Evolutionary conservation across 1,140 invertebrate species (phyloP).

Genomic region (Eufriesea mexicana): DNA sequence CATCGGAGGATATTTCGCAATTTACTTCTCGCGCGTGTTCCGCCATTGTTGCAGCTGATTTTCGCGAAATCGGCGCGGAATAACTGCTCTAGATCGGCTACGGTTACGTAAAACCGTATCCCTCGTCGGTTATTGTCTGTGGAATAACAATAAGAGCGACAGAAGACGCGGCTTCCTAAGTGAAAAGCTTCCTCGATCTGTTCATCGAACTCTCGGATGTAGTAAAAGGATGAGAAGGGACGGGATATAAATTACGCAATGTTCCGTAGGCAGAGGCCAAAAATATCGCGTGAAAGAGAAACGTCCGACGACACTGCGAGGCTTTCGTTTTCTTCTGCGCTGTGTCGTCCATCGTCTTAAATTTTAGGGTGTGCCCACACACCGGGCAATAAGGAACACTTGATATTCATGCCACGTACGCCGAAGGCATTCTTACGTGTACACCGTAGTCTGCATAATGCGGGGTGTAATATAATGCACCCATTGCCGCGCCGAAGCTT

Average conservation of each 20-base stretch:
- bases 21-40: background rate
- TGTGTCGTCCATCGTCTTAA: slow-evolving; percentile 19
- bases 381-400: slow-evolving; percentile 34
- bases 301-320: background rate
- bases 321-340: slow-evolving; percentile 49
- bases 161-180: background rate
- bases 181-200: slow-evolving; percentile 13
- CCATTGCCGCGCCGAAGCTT: slow-evolving; percentile 31
- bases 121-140: slow-evolving; percentile 8
- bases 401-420: slow-evolving; percentile 50
- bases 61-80: background rate
- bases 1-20: background rate
- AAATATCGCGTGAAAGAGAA: slow-evolving; percentile 38
- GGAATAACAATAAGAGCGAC: background rate
- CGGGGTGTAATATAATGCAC: slow-evolving; percentile 52
- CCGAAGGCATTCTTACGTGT: slow-evolving; percentile 53
- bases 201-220: background rate
- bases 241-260: background rate
- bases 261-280: background rate
- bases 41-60: background rate
- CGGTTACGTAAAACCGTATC: background rate
- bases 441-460: slow-evolving; percentile 52
- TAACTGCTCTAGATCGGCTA: background rate
- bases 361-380: slow-evolving; percentile 60
- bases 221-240: background rate